Conservation (phyloP, 2,888 invertebrate genomes). For the Dasysyrphus albostriatus region DNA sequence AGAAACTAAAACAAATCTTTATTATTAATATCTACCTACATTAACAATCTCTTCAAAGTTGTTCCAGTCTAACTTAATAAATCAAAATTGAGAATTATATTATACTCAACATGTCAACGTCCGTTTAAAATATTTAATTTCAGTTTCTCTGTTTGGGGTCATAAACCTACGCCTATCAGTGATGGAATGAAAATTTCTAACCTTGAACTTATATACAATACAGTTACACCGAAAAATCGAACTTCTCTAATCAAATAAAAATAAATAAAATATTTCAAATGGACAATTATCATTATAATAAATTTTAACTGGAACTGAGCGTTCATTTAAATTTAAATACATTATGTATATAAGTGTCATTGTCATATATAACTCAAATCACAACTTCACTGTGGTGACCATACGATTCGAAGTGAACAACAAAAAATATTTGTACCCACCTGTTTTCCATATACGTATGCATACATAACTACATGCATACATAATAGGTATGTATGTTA, state of each 20-base stretch:
- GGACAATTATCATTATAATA: neutral
- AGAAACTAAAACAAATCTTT: too few species aligned
- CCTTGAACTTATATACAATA: neutral
- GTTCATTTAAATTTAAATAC: too few species aligned
- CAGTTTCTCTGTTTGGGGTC: neutral
- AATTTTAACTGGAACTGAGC: too few species aligned
- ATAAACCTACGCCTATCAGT: conserved; percentile 6
- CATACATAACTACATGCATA: too few species aligned
- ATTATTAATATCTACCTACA: neutral
- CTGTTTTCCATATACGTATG: too few species aligned
- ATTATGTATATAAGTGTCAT: too few species aligned
- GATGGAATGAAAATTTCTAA: neutral
- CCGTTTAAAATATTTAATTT: neutral
- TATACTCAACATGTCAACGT: neutral
- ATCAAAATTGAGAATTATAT: neutral
- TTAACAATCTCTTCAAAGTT: neutral
- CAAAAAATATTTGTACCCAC: too few species aligned
- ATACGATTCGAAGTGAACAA: too few species aligned
- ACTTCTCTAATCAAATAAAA: neutral
- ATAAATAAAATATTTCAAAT: neutral
- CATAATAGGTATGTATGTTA: too few species aligned
- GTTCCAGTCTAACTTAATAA: neutral
- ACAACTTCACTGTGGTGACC: too few species aligned
- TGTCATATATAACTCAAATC: too few species aligned
- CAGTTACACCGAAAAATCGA: neutral